phyloP scores from a whole-genome alignment of 2,888 invertebrate species.

The Athalia circularis region DNA sequence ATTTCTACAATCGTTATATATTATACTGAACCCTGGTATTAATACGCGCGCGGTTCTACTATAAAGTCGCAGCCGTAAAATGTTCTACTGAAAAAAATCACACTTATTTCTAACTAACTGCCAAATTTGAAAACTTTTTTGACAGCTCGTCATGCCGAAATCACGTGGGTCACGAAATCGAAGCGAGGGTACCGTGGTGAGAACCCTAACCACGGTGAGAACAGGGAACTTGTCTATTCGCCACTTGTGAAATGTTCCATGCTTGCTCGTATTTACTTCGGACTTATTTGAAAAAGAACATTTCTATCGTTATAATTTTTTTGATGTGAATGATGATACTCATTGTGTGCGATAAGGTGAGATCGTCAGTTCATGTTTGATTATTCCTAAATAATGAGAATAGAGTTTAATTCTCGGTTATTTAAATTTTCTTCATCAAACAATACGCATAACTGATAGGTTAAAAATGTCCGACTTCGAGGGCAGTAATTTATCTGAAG shows the following conservation, averaged over 20 bases:
- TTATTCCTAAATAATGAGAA: background rate
- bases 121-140: no score
- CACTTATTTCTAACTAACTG: no score
- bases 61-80: no score
- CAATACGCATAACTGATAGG: constrained; percentile 1
- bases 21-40: no score
- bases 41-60: no score
- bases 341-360: background rate
- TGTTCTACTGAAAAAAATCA: no score
- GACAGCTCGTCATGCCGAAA: no score
- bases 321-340: constrained; percentile 6
- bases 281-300: constrained; percentile 2
- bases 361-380: background rate
- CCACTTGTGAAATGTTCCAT: background rate
- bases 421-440: background rate
- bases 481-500: constrained; percentile 67
- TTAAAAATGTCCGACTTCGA: constrained; percentile 54
- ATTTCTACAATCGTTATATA: no score
- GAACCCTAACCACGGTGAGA: no score
- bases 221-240: background rate
- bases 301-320: background rate
- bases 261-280: background rate
- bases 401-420: background rate
- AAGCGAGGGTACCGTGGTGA: no score
- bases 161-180: no score